Evolutionary conservation across 2,113 vertebrate species (phyloP).

Genomic region (Psettodes erumei): DNA sequence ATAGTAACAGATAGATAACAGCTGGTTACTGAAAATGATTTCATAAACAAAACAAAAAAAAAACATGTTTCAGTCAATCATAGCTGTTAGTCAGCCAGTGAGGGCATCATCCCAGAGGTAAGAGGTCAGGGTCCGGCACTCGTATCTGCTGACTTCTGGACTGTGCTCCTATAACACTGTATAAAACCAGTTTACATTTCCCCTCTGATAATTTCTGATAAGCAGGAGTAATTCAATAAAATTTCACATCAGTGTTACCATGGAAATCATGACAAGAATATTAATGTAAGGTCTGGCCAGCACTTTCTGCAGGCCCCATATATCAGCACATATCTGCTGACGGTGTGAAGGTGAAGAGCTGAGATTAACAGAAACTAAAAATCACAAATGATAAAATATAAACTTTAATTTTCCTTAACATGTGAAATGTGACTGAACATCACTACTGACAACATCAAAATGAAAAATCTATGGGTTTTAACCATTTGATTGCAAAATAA

Average conservation of each 20-base stretch:
- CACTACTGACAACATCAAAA: not conserved
- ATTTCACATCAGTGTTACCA: slow-evolving; percentile 10
- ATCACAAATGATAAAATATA: not conserved
- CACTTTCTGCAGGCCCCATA: slow-evolving; percentile 10
- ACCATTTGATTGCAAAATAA: not conserved
- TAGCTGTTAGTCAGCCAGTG: not conserved
- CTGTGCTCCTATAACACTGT: not conserved
- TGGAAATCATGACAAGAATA: not conserved
- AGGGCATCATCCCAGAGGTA: not conserved
- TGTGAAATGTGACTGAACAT: not conserved
- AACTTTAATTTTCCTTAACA: slow-evolving; percentile 10
- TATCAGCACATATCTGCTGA: not conserved
- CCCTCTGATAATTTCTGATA: slow-evolving; percentile 11
- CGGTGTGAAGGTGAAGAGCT: not conserved
- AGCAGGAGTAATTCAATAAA: not conserved
- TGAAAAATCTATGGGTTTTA: not conserved
- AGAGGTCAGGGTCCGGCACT: slow-evolving; percentile 13
- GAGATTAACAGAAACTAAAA: slow-evolving; percentile 1
- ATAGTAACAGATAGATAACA: slow-evolving; percentile 14
- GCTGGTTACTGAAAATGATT: not conserved
- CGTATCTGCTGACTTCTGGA: slow-evolving; percentile 1
- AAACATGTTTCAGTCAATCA: slow-evolving; percentile 5
- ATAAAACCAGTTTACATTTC: not conserved
- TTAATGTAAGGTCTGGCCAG: not conserved
- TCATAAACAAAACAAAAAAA: slow-evolving; percentile 4